A percentile compares a stretch with the other conserved stretches of the same genome.
phyloP scores from a whole-genome alignment of 2,797 vertebrate species.

The Enteromius argenteus region DNA sequence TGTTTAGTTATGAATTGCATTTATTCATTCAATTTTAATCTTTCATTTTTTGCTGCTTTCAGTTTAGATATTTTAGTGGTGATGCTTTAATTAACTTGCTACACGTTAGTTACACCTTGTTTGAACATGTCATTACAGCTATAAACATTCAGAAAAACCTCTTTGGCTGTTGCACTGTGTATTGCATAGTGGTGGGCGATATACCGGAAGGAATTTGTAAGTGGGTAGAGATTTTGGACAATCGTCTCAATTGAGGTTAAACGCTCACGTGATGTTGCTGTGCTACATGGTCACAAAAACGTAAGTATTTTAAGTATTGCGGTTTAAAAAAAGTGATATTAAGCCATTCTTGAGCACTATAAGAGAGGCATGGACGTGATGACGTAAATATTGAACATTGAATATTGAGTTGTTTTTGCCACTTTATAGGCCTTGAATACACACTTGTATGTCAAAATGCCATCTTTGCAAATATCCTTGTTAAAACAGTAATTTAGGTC shows the following conservation, averaged over 20 bases:
- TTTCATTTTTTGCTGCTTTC: background rate
- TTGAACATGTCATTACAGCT: background rate
- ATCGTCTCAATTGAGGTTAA: background rate
- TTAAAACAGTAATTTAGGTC: background rate
- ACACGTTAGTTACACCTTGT: background rate
- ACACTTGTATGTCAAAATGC: background rate
- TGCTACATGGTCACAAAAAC: background rate
- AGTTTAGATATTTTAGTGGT: background rate
- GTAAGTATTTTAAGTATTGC: background rate
- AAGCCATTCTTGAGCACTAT: too few species aligned
- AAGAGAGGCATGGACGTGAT: background rate
- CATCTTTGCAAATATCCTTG: background rate
- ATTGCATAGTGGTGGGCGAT: background rate
- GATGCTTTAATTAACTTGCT: background rate
- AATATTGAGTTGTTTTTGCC: background rate
- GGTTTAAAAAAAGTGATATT: background rate
- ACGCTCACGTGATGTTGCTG: background rate
- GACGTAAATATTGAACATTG: too few species aligned
- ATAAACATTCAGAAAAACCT: background rate
- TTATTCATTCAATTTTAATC: background rate
- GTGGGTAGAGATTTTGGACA: background rate
- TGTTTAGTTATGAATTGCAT: background rate
- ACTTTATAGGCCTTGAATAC: background rate
- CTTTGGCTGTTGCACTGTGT: background rate
- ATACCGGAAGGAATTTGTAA: background rate